These are phyloP conservation scores for Halichoerus grypus DNA, from an alignment of 2,113 vertebrate genomes.

Conservation along the genomic window DNA sequence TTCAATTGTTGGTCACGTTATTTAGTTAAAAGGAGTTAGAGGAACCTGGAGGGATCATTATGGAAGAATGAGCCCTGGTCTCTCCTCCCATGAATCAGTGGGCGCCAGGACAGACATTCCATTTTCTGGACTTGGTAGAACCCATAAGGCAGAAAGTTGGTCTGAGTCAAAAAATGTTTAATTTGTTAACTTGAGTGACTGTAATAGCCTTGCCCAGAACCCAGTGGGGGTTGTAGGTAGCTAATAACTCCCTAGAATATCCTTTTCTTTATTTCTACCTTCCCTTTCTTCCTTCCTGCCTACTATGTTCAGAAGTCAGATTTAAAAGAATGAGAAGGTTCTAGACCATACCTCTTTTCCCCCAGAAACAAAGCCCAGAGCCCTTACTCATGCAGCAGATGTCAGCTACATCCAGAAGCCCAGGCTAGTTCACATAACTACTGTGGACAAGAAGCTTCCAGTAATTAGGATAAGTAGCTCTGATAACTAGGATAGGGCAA, in stretches of 20 bases:
- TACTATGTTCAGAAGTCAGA: not conserved
- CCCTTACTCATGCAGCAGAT: no score
- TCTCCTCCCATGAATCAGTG: not conserved
- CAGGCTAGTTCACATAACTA: not conserved
- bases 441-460: not conserved
- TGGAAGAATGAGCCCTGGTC: not conserved
- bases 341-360: not conserved
- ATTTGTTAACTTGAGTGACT: slow-evolving; percentile 11
- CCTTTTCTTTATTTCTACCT: not conserved
- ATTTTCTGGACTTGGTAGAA: not conserved
- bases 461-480: not conserved
- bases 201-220: not conserved
- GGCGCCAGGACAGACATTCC: not conserved
- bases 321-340: slow-evolving; percentile 44
- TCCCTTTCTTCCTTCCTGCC: not conserved
- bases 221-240: not conserved
- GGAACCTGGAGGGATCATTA: not conserved
- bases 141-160: slow-evolving; percentile 4
- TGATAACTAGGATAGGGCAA: not conserved
- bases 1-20: not conserved
- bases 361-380: not conserved
- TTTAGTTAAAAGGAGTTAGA: not conserved
- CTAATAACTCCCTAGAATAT: not conserved
- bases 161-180: not conserved
- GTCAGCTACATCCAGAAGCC: not conserved